phyloP scores from a whole-genome alignment of 1,140 invertebrate species.

The Drosophila parabipectinata region DNA sequence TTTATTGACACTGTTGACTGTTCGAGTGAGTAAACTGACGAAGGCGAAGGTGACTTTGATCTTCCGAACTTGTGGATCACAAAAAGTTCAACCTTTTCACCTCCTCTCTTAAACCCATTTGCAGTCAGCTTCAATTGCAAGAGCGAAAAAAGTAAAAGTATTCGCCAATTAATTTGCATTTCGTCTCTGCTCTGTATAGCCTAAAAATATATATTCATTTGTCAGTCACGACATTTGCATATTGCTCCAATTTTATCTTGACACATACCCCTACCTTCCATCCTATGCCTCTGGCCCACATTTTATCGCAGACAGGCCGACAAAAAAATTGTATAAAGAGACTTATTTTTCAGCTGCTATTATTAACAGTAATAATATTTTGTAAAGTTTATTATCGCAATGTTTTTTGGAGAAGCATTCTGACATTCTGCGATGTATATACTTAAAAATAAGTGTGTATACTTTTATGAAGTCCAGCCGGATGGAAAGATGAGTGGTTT shows the following conservation, averaged over 20 bases:
- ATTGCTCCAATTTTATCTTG: slow-evolving; percentile 77
- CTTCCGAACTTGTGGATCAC: not conserved
- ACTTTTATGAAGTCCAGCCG: not conserved
- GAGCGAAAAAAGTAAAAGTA: slow-evolving; percentile 44
- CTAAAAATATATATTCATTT: slow-evolving; percentile 38
- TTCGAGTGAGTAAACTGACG: not conserved
- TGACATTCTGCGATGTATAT: not conserved
- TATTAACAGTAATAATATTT: slow-evolving; percentile 73
- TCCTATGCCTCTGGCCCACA: not conserved
- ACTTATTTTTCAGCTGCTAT: slow-evolving; percentile 48
- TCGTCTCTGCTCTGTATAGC: not conserved
- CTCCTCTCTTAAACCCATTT: not conserved
- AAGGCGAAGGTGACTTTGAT: slow-evolving; percentile 54
- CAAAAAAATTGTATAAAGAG: not conserved
- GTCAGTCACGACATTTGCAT: slow-evolving; percentile 62
- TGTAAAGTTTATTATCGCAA: slow-evolving; percentile 63
- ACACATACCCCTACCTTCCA: slow-evolving; percentile 24
- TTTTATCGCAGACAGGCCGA: slow-evolving; percentile 18
- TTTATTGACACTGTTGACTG: slow-evolving; percentile 54
- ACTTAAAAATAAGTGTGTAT: not conserved
- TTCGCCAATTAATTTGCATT: slow-evolving; percentile 20
- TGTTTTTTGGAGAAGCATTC: slow-evolving; percentile 3
- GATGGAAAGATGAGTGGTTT: too few relatives aligned
- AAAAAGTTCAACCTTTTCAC: not conserved
- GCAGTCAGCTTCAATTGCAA: not conserved